Base-by-base conservation (phyloP, 2,113 vertebrate species). In the Amblyopsis rosae region DNA sequence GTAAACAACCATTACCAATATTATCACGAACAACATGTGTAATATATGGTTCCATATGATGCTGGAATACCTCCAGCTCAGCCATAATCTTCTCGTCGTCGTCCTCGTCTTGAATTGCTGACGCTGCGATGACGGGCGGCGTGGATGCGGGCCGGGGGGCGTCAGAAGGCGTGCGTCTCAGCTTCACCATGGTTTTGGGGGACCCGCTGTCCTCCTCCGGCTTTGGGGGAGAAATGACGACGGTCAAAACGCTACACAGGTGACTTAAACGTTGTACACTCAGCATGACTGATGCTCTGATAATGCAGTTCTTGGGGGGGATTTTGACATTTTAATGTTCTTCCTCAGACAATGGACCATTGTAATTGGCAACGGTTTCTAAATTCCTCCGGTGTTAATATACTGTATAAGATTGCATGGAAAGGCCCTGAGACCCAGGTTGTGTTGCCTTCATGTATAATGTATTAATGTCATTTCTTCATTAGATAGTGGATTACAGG, bases 71-170 rank as follows among this genome's bases (percentile, higher is more conserved):
- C 96, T 98, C 96, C 55, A 98, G 92, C 88, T 99, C 97, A 0
- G 96, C 96, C 0, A 97, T 93, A 76, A 99, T 98, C 82, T 92
- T 91, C 63, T 98, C 96, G 65, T 98, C 96, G 0, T 98, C 95
- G 0, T 98, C 95, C 0, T 96, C 91, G 4, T 92, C 95, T 0
- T 93, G 95, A 35, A 96, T 80, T 69, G 92, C 95, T 0, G 96
- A 97, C n/a, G 95, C 89, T 0, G 92, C 94, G 65, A 97, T 96
- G 81, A 96, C 93, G 3, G 96, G 97, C 0, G 96, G 97, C 0
- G 96, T 97, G 57, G 96, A 98, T 0, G 96, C 94, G 0, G 96
- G 96, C 10, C 96, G 91, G 4, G 92, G 93, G 17, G 93, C 91
- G 76, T 99, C 97, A 0, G 94, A 97, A 35, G 95, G 94, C 0